Conservation (phyloP, 2,888 invertebrate species). For the Dasysyrphus albostriatus region DNA sequence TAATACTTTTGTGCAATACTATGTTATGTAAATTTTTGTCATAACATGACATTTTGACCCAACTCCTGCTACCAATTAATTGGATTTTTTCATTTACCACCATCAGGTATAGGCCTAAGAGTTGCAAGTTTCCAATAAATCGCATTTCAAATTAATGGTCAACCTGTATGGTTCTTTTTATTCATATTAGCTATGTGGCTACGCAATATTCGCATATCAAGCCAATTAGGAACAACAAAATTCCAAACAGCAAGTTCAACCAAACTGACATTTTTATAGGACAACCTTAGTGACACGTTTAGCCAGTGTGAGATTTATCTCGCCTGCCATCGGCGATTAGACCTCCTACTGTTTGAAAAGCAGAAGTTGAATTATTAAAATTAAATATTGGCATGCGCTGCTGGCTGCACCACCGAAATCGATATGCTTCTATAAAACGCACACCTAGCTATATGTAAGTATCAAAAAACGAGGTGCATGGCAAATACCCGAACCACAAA, state of each 20-base stretch:
- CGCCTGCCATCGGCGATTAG: conserved; percentile 59
- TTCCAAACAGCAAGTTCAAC: conserved; percentile 60
- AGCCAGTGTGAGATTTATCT: conserved; percentile 49
- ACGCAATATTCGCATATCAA: neutral
- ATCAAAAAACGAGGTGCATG: neutral
- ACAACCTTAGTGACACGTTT: conserved; percentile 58
- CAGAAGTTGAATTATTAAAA: conserved; percentile 51
- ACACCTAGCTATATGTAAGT: neutral
- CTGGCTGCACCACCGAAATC: conserved; percentile 12
- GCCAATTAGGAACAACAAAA: conserved; percentile 58
- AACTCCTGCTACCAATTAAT: conserved; percentile 19
- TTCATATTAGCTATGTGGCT: neutral
- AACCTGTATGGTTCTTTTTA: neutral
- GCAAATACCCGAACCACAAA: neutral
- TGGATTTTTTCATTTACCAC: neutral
- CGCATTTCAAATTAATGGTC: conserved; percentile 13
- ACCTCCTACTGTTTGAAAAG: conserved; percentile 65
- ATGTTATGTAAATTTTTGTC: conserved; percentile 17
- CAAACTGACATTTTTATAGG: conserved; percentile 64
- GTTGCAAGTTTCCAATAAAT: conserved; percentile 29
- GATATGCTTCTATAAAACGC: conserved; percentile 20
- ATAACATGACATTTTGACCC: conserved; percentile 57
- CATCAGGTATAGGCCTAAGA: neutral
- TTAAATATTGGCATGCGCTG: conserved; percentile 43
- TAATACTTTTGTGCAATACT: no score